Evolutionary conservation across 2,797 vertebrate species (phyloP), one percentile per base, ranked within the genome.

Genomic region (Spinus olivaceus): DNA sequence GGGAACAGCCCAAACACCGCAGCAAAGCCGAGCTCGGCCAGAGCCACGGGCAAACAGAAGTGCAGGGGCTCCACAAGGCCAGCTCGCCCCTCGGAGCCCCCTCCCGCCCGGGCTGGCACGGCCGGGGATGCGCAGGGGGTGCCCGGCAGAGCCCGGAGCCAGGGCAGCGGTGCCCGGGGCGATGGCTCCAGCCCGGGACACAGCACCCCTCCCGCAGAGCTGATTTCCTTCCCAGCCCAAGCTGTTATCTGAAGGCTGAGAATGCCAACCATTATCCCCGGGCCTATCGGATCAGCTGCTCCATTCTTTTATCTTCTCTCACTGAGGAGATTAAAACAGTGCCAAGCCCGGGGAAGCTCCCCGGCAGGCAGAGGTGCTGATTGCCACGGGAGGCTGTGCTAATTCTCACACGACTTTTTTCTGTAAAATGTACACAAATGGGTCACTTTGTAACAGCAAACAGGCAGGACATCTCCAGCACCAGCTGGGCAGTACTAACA

Each of bases 251-350:
- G 69, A 7, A 54, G 90, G 85, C 90, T 61, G 76, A 27, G 93
- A 59, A 88, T 22, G 82, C 92, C 81, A 57, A 14, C 63, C 66
- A 42, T 78, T 90, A 90, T 78, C 85, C 93, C 92, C 1, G 2
- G 44, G 49, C 79, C 90, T 83, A 90, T 81, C 14, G 17, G 49
- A 95, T 84, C 93, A 90, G 90, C 88, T 91, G 87, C 88, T 86
- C 88, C 53, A 1, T 35, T 67, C 92, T 71, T 83, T 95, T 91
- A 95, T 95, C 94, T 90, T 42, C 82, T 64, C 72, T 12, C 28
- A 6, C 1, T 39, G 95, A 93, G 69, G 80, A 92, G 96, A 94
- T 93, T 94, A 94, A 84, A 89, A 7, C 28, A 3, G 44, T 39
- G 77, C 73, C 1, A 17, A 8, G 69, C 57, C 46, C 49, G 9